These are phyloP conservation scores for Boloria selene DNA, from an alignment of 2,888 invertebrate species.

Conservation along the genomic window DNA sequence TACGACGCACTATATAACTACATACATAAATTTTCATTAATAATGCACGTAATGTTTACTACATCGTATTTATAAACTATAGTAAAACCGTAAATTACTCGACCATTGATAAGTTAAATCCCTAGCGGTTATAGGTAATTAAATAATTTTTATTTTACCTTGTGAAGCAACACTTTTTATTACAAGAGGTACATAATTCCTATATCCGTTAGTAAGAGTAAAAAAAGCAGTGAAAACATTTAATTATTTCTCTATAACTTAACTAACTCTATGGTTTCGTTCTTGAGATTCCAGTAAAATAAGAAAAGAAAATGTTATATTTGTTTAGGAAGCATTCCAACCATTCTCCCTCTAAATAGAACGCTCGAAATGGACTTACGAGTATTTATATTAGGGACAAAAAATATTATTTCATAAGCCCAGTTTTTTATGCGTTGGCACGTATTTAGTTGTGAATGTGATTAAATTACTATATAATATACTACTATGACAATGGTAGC, in stretches of 20 bases:
- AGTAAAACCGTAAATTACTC: not conserved
- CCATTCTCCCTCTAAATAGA: conserved; percentile 15
- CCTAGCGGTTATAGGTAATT: too few species aligned
- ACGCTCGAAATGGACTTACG: conserved; percentile 9
- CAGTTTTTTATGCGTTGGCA: not conserved
- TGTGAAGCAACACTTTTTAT: too few species aligned
- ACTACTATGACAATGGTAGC: too few species aligned
- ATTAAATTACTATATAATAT: too few species aligned
- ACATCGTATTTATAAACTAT: not conserved
- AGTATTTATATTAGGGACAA: conserved; percentile 13
- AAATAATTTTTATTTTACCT: too few species aligned
- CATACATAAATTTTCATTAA: conserved; percentile 16
- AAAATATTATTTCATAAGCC: conserved; percentile 6
- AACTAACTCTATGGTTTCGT: not conserved
- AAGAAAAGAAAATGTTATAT: conserved; percentile 12
- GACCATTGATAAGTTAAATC: not conserved
- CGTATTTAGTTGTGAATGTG: not conserved
- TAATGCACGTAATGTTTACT: conserved; percentile 3
- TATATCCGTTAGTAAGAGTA: too few species aligned
- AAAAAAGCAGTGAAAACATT: too few species aligned
- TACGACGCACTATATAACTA: conserved; percentile 24
- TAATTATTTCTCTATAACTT: too few species aligned
- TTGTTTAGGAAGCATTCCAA: conserved; percentile 21
- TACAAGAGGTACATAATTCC: too few species aligned
- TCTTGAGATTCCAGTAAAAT: not conserved